Base-by-base conservation (phyloP, 2,888 invertebrate genomes). In the Cataglyphis livida region DNA sequence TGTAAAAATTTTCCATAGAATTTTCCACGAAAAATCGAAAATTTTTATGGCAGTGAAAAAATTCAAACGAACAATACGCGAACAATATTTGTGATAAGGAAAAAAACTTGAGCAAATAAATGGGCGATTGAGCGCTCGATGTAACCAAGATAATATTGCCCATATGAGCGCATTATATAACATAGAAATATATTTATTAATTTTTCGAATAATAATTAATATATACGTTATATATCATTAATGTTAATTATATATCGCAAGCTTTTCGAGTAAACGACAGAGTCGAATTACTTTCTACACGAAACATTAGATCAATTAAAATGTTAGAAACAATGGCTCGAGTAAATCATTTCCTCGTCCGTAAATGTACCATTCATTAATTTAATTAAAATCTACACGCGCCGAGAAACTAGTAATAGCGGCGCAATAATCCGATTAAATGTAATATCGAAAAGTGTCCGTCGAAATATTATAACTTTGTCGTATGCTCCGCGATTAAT, bases 381-480 rank as follows among this genome's bases (percentile, higher is more conserved):
- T 78, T 78, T 59, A 70, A 78, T 78, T 59, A 44, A 78, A 78
- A 44, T 78, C 35, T 78, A 6, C 25, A 61, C 6, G 18, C 35
- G 15, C n/a, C n/a, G n/a, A n/a, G 76, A 68, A 41, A 54, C 9
- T 28, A 21, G 38, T 54, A 76, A 76, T 28, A 76, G 70, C 18
- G 59, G 21, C 76, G 41, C 59, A 41, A 61, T 70, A 78, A 78
- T 70, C 44, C 12, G 78, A 59, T 68, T 70, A 57, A 70, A 61
- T 41, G 21, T 44, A 70, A 61, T 32, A 59, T 32, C 18, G 59
- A 70, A 59, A 78, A 78, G 44, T 35, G 21, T 78, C 44, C 35
- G 35, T 35, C 32, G n/a, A 51, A 32, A 78, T 57, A 70, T 68
- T 12, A 21, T 15, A 44, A 70, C 41, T 70, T 70, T 35, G 68